These are phyloP conservation scores for Peromyscus polionotus DNA, from an alignment of 2,113 vertebrate genomes.

Conservation along the genomic window DNA sequence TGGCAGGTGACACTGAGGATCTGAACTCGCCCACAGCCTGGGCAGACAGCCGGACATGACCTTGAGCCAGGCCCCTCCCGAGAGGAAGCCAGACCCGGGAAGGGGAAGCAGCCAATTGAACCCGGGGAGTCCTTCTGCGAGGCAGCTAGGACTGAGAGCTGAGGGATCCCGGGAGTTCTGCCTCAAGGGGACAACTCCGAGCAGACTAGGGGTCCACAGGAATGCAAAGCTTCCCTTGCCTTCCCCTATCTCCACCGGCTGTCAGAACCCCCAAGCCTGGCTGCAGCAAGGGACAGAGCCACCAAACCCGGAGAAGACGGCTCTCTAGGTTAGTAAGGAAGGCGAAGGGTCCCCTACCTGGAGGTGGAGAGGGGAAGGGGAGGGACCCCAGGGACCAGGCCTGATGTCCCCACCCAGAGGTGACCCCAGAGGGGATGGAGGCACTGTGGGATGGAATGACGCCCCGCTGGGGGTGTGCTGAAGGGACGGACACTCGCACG, in stretches of 20 bases:
- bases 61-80: conserved; percentile 80
- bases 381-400: neutral
- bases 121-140: neutral
- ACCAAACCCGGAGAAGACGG: neutral
- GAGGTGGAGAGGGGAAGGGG: neutral
- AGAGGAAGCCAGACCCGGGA: neutral
- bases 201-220: neutral
- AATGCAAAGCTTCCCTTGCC: neutral
- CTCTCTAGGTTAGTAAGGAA: neutral
- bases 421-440: neutral
- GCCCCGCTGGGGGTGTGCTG: neutral
- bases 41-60: conserved; percentile 67
- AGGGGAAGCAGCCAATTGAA: neutral
- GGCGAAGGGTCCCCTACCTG: neutral
- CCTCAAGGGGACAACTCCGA: neutral
- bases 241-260: neutral
- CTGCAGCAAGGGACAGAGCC: neutral
- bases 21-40: conserved; percentile 2
- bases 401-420: neutral
- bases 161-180: neutral
- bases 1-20: conserved; percentile 58
- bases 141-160: neutral
- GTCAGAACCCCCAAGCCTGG: neutral
- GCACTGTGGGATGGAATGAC: neutral
- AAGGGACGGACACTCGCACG: neutral